Evolutionary conservation across 2,888 invertebrate genomes (phyloP).

Genomic region (Leucophora obtusa): DNA sequence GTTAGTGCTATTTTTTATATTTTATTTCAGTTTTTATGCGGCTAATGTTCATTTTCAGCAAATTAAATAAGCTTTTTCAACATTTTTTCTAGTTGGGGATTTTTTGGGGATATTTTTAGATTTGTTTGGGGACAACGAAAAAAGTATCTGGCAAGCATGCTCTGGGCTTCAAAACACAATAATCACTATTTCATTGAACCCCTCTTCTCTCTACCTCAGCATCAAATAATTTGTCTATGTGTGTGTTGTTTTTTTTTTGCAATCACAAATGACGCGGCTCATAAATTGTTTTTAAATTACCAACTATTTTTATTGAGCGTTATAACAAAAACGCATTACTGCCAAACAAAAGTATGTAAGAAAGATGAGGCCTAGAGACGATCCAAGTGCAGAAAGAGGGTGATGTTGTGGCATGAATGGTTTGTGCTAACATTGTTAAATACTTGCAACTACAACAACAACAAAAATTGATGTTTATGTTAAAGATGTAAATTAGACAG

Average conservation of each 20-base stretch:
- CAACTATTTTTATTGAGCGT: conserved; percentile 63
- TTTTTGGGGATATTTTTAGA: too few relatives aligned
- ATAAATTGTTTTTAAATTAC: conserved; percentile 64
- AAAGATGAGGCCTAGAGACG: neutral
- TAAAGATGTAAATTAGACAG: conserved; percentile 61
- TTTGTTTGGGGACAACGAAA: too few relatives aligned
- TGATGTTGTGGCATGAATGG: conserved; percentile 24
- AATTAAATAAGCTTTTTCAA: too few relatives aligned
- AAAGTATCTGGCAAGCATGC: too few relatives aligned
- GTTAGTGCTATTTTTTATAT: too few relatives aligned
- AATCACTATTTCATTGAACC: neutral
- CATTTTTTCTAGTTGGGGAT: too few relatives aligned
- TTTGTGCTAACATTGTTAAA: conserved; percentile 1
- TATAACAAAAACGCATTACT: conserved; percentile 57
- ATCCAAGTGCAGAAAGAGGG: conserved; percentile 1
- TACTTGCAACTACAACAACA: conserved; percentile 30
- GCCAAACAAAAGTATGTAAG: neutral
- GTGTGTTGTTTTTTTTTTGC: conserved; percentile 19
- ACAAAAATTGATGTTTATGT: conserved; percentile 52
- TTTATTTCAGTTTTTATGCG: too few relatives aligned
- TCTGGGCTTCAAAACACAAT: neutral
- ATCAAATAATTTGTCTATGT: neutral
- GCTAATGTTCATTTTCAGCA: too few relatives aligned
- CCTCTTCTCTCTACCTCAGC: neutral
- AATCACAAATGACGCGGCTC: conserved; percentile 59